A percentile compares a stretch with the other conserved stretches of the same genome.
Conservation (phyloP, 2,888 invertebrate genomes). For the Campoplex nolae region DNA sequence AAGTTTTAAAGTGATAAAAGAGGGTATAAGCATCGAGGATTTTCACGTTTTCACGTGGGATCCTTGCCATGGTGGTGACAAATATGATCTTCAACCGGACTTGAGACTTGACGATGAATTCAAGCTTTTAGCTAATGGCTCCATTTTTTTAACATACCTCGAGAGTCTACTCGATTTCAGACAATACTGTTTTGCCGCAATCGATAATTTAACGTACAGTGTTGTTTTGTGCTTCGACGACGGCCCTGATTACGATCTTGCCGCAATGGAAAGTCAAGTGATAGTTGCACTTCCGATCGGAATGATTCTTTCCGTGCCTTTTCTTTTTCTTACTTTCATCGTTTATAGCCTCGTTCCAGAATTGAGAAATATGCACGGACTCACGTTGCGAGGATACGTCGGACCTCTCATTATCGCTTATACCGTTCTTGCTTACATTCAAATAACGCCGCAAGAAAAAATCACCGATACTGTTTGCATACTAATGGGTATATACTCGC, state of each 20-base stretch:
- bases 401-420: constrained; percentile 77
- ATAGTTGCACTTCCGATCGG: constrained; percentile 69
- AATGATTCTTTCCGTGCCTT: constrained; percentile 80
- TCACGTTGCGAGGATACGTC: constrained; percentile 79
- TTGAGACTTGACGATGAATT: constrained; percentile 59
- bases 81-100: constrained; percentile 69
- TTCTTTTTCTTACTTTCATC: constrained; percentile 79
- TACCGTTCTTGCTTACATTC: constrained; percentile 72
- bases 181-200: constrained; percentile 72
- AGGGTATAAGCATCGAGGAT: constrained; percentile 24
- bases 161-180: constrained; percentile 16
- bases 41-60: constrained; percentile 67
- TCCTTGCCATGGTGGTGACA: constrained; percentile 68
- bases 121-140: constrained; percentile 73
- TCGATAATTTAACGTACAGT: constrained; percentile 50
- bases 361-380: constrained; percentile 81
- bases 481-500: constrained; percentile 71
- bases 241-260: neutral
- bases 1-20: constrained; percentile 21
- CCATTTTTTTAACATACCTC: constrained; percentile 61
- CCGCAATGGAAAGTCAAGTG: neutral
- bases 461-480: constrained; percentile 71
- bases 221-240: constrained; percentile 72
- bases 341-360: constrained; percentile 80
- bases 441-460: constrained; percentile 61